A percentile compares a stretch with the other conserved stretches of the same genome.
Conservation (phyloP, 2,113 vertebrate genomes). For the Excalfactoria chinensis region DNA sequence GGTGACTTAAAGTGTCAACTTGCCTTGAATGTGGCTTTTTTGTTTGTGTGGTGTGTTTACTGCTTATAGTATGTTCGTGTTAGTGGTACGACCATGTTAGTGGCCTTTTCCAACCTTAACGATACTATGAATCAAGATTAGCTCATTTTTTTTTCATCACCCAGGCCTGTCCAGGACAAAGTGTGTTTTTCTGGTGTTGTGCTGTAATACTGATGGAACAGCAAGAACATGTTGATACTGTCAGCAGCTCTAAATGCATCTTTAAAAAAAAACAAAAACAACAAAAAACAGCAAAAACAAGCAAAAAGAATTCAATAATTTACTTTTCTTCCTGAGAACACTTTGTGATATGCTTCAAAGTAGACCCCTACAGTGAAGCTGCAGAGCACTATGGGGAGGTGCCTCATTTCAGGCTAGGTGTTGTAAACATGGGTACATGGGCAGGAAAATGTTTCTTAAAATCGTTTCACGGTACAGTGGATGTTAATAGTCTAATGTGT, state of each 20-base stretch:
- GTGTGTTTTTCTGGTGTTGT: background rate
- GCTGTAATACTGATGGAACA: background rate
- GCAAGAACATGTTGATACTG: background rate
- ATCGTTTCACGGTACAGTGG: rapidly evolving
- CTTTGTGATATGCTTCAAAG: background rate
- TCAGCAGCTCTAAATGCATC: background rate
- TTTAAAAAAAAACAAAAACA: background rate
- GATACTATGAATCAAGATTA: background rate
- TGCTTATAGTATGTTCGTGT: too few relatives aligned
- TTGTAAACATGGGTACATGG: background rate
- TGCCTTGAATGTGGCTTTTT: background rate
- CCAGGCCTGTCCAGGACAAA: background rate
- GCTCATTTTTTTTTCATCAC: background rate
- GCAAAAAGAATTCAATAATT: background rate
- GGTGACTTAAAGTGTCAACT: background rate
- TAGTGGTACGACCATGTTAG: too few relatives aligned
- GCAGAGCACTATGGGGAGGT: background rate
- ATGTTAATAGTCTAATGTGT: background rate
- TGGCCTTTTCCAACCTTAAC: too few relatives aligned
- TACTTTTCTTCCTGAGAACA: background rate
- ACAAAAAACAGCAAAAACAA: background rate
- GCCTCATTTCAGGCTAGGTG: background rate
- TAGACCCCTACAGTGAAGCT: background rate
- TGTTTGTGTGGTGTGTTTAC: too few relatives aligned
- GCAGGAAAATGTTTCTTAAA: background rate